Conservation (phyloP, 1,140 invertebrate genomes). For the Mycetomoellerius zeteki region DNA sequence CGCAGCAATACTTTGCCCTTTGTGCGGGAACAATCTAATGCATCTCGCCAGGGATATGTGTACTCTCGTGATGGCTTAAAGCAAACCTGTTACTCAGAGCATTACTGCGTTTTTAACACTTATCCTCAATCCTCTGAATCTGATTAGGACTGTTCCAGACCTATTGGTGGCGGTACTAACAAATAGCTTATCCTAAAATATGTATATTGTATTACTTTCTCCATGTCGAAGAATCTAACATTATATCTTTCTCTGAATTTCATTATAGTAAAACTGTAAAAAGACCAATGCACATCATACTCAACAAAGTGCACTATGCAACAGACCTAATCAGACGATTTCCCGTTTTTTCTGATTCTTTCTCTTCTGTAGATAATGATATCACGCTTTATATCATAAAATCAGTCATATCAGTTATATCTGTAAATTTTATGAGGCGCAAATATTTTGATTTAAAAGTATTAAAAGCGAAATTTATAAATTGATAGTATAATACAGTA, state of each 20-base stretch:
- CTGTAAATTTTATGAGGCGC: neutral
- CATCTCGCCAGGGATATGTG: neutral
- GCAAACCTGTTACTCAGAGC: slow-evolving; percentile 53
- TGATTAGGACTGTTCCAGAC: slow-evolving; percentile 88
- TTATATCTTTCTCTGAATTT: slow-evolving; percentile 20
- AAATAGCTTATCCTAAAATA: slow-evolving; percentile 49
- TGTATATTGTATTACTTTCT: slow-evolving; percentile 37
- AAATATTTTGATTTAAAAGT: slow-evolving; percentile 9
- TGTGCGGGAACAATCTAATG: neutral
- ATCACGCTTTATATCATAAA: slow-evolving; percentile 8
- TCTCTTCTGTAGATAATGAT: slow-evolving; percentile 42
- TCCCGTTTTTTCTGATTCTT: slow-evolving; percentile 68
- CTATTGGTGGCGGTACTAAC: slow-evolving; percentile 82
- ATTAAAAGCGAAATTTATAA: neutral
- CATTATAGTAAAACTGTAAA: slow-evolving; percentile 29
- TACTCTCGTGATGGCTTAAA: neutral
- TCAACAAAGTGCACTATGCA: slow-evolving; percentile 74
- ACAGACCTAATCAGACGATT: slow-evolving; percentile 86
- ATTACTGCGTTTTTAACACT: slow-evolving; percentile 83
- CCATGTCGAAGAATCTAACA: slow-evolving; percentile 1
- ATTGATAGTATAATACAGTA: neutral
- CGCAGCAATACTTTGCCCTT: slow-evolving; percentile 81
- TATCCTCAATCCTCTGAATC: slow-evolving; percentile 82
- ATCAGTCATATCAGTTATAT: slow-evolving; percentile 7
- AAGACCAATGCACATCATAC: slow-evolving; percentile 24